phyloP scores from a whole-genome alignment of 37 sponge, comb jelly and placozoan genomes.

The Dysidea cf. avara region DNA sequence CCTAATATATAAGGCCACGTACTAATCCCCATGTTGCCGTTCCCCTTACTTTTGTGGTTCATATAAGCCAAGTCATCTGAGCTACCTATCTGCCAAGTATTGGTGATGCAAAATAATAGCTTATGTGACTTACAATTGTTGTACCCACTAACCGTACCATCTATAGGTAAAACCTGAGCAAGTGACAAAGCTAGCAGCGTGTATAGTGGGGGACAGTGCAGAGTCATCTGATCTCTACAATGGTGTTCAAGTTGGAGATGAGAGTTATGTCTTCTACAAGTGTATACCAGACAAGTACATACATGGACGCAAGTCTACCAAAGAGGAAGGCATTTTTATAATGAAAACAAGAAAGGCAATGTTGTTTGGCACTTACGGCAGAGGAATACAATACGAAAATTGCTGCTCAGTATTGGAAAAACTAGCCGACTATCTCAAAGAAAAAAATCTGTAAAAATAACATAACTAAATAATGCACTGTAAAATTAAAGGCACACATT shows the following conservation, averaged over 20 bases:
- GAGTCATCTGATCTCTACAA: constrained; percentile 6
- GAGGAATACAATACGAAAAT: constrained; percentile 66
- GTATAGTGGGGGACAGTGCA: constrained; percentile 71
- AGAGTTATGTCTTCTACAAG: constrained; percentile 46
- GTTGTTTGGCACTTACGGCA: constrained; percentile 57
- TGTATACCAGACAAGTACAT: constrained; percentile 36
- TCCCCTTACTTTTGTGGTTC: no score
- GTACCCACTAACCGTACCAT: no score
- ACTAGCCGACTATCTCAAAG: constrained; percentile 65
- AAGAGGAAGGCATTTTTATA: constrained; percentile 59
- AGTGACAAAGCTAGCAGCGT: constrained; percentile 37
- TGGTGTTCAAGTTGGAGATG: constrained; percentile 57
- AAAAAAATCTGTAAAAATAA: constrained; percentile 17
- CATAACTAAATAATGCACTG: no score
- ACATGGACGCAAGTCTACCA: constrained; percentile 52
- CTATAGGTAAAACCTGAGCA: constrained; percentile 54
- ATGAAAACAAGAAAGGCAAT: constrained; percentile 56
- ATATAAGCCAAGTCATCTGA: no score
- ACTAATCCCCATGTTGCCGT: no score
- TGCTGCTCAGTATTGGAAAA: constrained; percentile 72
- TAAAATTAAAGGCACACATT: no score
- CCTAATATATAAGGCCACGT: no score
- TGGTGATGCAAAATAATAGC: no score
- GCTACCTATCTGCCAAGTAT: no score
- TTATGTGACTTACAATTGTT: no score